Evolutionary conservation across 1,140 invertebrate genomes (phyloP).

Genomic region (Drosophila biarmipes): DNA sequence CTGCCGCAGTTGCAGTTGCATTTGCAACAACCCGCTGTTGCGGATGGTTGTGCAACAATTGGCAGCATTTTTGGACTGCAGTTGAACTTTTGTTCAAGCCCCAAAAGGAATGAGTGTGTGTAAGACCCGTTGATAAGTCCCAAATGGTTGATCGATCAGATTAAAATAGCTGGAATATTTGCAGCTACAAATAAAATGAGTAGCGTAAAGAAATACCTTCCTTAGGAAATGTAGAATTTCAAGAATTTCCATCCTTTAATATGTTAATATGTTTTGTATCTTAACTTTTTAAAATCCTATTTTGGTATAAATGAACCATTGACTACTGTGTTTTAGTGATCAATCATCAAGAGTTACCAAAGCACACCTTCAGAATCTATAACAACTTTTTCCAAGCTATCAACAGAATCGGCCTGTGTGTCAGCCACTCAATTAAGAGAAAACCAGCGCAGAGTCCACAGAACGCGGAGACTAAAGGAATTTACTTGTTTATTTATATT

Average conservation of each 20-base stretch:
- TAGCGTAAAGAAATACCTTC: background rate
- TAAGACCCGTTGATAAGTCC: background rate
- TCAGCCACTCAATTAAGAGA: slow-evolving; percentile 26
- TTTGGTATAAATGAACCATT: no score
- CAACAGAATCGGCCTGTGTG: background rate
- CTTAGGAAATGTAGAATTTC: no score
- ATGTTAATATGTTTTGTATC: no score
- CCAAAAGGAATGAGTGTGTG: slow-evolving; percentile 9
- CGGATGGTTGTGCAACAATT: slow-evolving; percentile 68
- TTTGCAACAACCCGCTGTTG: slow-evolving; percentile 17
- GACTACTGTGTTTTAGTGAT: no score
- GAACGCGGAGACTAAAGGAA: slow-evolving; percentile 2
- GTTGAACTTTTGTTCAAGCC: slow-evolving; percentile 28
- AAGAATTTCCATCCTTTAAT: no score
- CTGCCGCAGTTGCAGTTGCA: slow-evolving; percentile 33
- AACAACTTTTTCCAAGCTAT: background rate
- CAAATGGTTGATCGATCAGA: slow-evolving; percentile 39
- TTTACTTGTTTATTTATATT: slow-evolving; percentile 58
- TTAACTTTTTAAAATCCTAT: no score
- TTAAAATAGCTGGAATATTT: background rate
- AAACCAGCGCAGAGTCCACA: slow-evolving; percentile 12
- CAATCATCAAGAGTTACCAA: no score
- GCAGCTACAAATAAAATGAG: background rate
- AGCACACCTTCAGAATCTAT: background rate
- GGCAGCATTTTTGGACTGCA: slow-evolving; percentile 39